These are phyloP conservation scores for Ormyrus thymus DNA, from an alignment of 2,888 invertebrate species.

Conservation along the genomic window DNA sequence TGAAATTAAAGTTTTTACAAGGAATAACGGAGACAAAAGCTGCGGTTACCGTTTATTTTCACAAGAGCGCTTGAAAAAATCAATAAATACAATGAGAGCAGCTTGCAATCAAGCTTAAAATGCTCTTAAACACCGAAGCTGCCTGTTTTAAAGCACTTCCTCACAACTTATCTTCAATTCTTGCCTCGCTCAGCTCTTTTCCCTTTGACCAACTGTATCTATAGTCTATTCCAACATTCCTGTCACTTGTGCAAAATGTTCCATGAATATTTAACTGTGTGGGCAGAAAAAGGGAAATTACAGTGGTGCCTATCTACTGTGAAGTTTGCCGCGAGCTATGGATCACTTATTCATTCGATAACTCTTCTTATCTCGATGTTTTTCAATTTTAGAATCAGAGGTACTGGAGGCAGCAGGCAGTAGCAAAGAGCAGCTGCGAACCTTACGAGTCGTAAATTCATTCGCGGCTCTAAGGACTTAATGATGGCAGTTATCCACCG, in stretches of 20 bases:
- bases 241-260: constrained; percentile 1
- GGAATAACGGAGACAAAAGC: too few species aligned
- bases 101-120: not conserved
- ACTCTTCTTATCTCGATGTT: constrained; percentile 36
- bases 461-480: constrained; percentile 33
- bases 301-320: constrained; percentile 10
- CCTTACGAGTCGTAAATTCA: constrained; percentile 33
- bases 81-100: not conserved
- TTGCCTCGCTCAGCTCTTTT: too few species aligned
- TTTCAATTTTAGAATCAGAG: constrained; percentile 23
- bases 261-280: constrained; percentile 48
- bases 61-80: not conserved
- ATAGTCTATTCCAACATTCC: not conserved
- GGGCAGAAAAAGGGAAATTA: constrained; percentile 18
- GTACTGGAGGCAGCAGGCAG: not conserved
- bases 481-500: constrained; percentile 30
- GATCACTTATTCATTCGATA: constrained; percentile 43
- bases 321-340: constrained; percentile 28
- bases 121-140: not conserved
- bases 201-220: not conserved
- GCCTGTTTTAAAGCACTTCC: not conserved
- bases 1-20: too few species aligned
- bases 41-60: too few species aligned
- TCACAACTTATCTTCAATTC: not conserved
- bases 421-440: constrained; percentile 3